Evolutionary conservation across 2,113 vertebrate species (phyloP), one percentile per base, ranked within the genome.

Genomic region (Nothobranchius kuhntae): DNA sequence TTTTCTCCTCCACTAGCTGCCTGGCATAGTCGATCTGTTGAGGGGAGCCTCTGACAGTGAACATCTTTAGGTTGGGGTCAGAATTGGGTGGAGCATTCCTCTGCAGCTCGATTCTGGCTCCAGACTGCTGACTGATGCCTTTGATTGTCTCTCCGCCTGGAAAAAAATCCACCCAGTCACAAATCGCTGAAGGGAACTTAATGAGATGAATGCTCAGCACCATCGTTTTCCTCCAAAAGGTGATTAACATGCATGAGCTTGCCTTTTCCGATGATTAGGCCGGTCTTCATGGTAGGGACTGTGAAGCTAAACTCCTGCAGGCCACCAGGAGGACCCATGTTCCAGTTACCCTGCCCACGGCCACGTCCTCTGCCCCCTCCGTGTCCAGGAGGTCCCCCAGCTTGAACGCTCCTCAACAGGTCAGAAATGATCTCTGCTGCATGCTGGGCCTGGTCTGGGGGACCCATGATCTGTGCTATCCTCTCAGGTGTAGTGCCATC

Each of bases 261-360:
- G 81, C 98, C 98, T 96, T 99, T 99, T 78, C 98, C 98, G 80
- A 99, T 99, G 73, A 99, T 99, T 75, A 99, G 94, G 68, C 97
- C 97, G 21, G 97, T 99, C 91, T 99, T 99, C 89, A 97, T 95
- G 80, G 96, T 96, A 15, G 97, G 97, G 59, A 99, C 98, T 58
- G 98, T 98, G 84, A 99, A 99, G 83, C 95, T 96, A 84, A 99
- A 98, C 82, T 99, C 98, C 75, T 99, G 98, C 53, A 99, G 91
- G 75, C 98, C 98, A 85, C 98, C 97, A 65, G 98, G 98, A 50
- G 98, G 98, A 1, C 96, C 96, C 96, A 99, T 98, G 84, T 97
- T 98, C 98, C 98, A 99, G 89, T 96, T 99, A 70, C 96, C 96
- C 89, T 98, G 96, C 38, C 98, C 98, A 53, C 97, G 93, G 36